Conservation (phyloP, 2,113 vertebrate genomes). For the Gymnocephalus cernua region DNA sequence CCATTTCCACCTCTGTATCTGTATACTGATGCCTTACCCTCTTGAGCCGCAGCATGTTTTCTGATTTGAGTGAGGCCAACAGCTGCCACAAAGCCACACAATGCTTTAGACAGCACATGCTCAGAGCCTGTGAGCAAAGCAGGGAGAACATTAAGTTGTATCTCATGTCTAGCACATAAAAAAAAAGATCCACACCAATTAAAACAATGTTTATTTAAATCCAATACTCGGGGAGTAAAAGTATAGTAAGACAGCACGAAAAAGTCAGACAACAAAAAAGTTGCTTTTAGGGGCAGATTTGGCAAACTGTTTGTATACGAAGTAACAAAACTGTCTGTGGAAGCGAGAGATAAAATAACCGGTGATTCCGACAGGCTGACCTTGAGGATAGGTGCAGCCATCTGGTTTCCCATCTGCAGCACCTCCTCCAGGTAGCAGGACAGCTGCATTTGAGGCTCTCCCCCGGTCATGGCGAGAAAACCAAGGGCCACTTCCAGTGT, state of each 20-base stretch:
- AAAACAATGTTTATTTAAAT: neutral
- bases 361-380: constrained; percentile 76
- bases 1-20: neutral
- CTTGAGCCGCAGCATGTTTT: constrained; percentile 89
- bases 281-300: neutral
- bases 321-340: constrained; percentile 1
- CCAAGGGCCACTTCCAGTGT: constrained; percentile 88
- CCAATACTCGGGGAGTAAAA: neutral
- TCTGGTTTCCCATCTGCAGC: constrained; percentile 91
- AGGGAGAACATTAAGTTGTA: neutral
- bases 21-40: constrained; percentile 81
- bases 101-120: constrained; percentile 88
- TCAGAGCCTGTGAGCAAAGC: constrained; percentile 83
- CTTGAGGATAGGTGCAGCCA: constrained; percentile 85
- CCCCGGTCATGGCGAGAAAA: constrained; percentile 92
- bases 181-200: neutral
- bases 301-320: neutral
- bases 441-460: constrained; percentile 84
- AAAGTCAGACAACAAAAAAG: neutral
- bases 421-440: constrained; percentile 85
- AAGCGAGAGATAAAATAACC: constrained; percentile 19
- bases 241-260: neutral
- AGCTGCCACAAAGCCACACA: constrained; percentile 91
- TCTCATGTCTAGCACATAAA: neutral
- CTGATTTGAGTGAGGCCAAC: constrained; percentile 90